Evolutionary conservation across 2,888 invertebrate genomes (phyloP).

Genomic region (Abrostola tripartita): DNA sequence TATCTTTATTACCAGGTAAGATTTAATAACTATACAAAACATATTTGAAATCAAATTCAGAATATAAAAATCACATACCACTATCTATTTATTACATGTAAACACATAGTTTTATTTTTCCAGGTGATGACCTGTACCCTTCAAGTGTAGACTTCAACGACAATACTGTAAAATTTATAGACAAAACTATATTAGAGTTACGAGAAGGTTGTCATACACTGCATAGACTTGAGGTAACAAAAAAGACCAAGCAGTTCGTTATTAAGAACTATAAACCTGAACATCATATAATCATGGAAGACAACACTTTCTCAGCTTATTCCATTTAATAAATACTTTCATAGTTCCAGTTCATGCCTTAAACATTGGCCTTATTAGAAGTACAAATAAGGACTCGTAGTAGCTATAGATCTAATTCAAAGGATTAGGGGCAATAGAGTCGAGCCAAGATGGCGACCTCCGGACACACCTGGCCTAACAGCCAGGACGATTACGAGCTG

Average conservation of each 20-base stretch:
- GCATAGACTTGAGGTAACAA: constrained; percentile 71
- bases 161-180: constrained; percentile 58
- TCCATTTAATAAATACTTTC: constrained; percentile 53
- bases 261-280: constrained; percentile 72
- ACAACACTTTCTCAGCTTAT: constrained; percentile 63
- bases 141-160: constrained; percentile 74
- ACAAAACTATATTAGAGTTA: constrained; percentile 76
- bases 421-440: constrained; percentile 23
- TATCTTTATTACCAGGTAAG: constrained; percentile 89
- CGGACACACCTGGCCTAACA: constrained; percentile 94
- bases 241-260: constrained; percentile 59
- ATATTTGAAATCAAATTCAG: neutral
- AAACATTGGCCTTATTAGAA: constrained; percentile 76
- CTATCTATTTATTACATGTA: neutral
- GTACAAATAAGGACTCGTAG: constrained; percentile 68
- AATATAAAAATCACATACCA: no score
- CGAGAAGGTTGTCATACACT: constrained; percentile 65
- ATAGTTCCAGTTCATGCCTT: constrained; percentile 68
- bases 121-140: constrained; percentile 87
- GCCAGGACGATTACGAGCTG: constrained; percentile 97
- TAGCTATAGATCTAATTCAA: constrained; percentile 78
- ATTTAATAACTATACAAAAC: neutral
- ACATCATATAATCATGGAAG: constrained; percentile 80
- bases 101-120: constrained; percentile 54
- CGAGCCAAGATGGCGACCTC: constrained; percentile 72